phyloP scores from a whole-genome alignment of 2,888 invertebrate genomes.

The Fabriciana adippe region DNA sequence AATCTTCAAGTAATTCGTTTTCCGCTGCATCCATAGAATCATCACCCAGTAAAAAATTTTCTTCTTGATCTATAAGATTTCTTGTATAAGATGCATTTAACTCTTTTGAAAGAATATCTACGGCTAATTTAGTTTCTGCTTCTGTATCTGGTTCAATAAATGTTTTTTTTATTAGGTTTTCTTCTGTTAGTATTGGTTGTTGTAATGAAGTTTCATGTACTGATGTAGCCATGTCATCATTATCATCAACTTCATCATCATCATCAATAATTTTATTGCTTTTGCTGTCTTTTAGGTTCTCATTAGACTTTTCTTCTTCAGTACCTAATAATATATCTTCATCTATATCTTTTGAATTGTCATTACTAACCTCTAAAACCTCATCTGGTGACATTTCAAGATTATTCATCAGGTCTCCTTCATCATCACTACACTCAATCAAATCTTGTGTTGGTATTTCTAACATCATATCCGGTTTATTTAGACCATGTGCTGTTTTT shows the following conservation, averaged over 20 bases:
- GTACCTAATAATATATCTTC: conserved; percentile 22
- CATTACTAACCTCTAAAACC: conserved; percentile 13
- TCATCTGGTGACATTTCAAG: conserved; percentile 42
- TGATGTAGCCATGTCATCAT: background rate
- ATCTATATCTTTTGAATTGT: conserved; percentile 3
- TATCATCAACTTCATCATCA: too few relatives aligned
- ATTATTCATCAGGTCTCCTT: conserved; percentile 46
- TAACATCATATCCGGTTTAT: conserved; percentile 67
- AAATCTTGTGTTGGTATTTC: conserved; percentile 68
- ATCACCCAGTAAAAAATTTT: conserved; percentile 23
- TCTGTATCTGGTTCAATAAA: conserved; percentile 2
- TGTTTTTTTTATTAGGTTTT: too few relatives aligned
- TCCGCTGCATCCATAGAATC: background rate
- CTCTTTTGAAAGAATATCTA: conserved; percentile 30
- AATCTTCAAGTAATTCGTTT: background rate
- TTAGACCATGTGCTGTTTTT: conserved; percentile 50
- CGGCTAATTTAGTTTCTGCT: conserved; percentile 29
- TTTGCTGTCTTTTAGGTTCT: conserved; percentile 7
- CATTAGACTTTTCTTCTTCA: conserved; percentile 25
- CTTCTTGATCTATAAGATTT: conserved; percentile 10
- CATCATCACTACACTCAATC: conserved; percentile 48
- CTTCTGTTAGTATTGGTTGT: too few relatives aligned
- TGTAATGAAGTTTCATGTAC: background rate
- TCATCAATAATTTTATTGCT: conserved; percentile 8
- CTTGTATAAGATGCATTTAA: conserved; percentile 15